Conservation (phyloP, 2,888 invertebrate genomes). For the Caenorhabditis imperialis region DNA sequence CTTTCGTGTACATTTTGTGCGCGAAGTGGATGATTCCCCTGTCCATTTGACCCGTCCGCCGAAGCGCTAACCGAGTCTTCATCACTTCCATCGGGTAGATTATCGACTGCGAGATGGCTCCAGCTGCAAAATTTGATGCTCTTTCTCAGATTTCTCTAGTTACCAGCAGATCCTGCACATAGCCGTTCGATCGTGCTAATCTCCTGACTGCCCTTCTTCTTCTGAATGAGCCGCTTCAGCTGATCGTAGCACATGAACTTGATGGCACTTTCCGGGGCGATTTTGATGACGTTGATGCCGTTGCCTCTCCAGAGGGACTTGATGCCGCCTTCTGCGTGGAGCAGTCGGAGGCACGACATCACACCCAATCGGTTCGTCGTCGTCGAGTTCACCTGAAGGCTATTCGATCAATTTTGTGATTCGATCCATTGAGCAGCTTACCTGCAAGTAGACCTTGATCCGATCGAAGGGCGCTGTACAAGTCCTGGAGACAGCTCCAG, state of each 20-base stretch:
- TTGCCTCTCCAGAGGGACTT: constrained; percentile 96
- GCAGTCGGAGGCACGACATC: constrained; percentile 33
- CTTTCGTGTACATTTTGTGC: constrained; percentile 87
- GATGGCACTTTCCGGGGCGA: constrained; percentile 96
- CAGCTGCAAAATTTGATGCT: constrained; percentile 82
- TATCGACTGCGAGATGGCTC: constrained; percentile 92
- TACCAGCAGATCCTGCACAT: constrained; percentile 86
- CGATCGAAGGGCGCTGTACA: constrained; percentile 97
- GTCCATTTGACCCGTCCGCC: constrained; percentile 92
- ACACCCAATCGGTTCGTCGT: constrained; percentile 75
- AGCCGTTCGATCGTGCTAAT: constrained; percentile 92
- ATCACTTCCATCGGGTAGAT: constrained; percentile 97
- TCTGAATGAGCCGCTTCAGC: constrained; percentile 89
- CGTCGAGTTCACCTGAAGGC: constrained; percentile 85
- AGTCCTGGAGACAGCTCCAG: constrained; percentile 94
- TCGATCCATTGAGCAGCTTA: constrained; percentile 78
- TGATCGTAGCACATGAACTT: constrained; percentile 96
- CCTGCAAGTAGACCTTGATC: constrained; percentile 96
- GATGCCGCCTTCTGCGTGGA: constrained; percentile 84
- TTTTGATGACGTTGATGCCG: constrained; percentile 97
- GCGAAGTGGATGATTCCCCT: constrained; percentile 90
- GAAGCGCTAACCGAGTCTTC: constrained; percentile 94
- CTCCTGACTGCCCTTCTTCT: constrained; percentile 83
- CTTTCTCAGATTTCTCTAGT: not conserved
- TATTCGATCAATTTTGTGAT: not conserved